Base-by-base conservation (phyloP, 2,113 vertebrate species). In the Corynorhinus townsendii region DNA sequence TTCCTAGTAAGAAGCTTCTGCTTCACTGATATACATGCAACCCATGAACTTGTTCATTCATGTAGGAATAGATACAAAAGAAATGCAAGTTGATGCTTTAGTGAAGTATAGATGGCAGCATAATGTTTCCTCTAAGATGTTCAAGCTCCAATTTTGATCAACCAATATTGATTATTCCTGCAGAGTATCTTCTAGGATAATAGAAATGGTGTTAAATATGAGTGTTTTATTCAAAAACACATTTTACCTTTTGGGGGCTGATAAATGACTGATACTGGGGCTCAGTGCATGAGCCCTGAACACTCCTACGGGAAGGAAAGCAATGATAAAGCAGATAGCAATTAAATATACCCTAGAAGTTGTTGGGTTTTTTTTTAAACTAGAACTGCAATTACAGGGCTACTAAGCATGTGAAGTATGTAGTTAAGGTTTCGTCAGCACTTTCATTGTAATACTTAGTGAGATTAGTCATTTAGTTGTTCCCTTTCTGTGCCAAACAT, bases 371-470 rank as follows among this genome's bases (percentile, higher is more conserved):
- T 40, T 68, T 69, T 91, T 91, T 12, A 93, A 95, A 97, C 91
- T 95, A 89, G 83, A 96, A 81, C 91, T 96, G 84, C 97, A 98
- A 98, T 97, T 96, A 95, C 59, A 98, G 96, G 83, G 71, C 69
- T 96, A 54, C 86, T 72, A 88, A 93, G 85, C 88, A 97, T 85
- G 89, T 43, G 97, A 97, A 94, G 96, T 94, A 92, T 97, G 96
- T 62, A 93, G 86, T 52, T 96, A 91, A 89, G 82, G 12, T 95
- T 97, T 96, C 0, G 0, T 94, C 97, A 98, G 94, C 96, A 86
- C 24, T 95, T 97, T 96, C 86, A 91, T 86, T 88, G 9, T 90
- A 77, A 94, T 87, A 86, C 69, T 95, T 96, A 85, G 52, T 68
- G 76, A 96, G 87, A 96, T 98, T 96, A 98, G 96, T 97, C 81